A percentile compares a stretch with the other conserved stretches of the same genome.
Evolutionary conservation across 2,888 invertebrate genomes (phyloP).

Genomic region (Luperina testacea): DNA sequence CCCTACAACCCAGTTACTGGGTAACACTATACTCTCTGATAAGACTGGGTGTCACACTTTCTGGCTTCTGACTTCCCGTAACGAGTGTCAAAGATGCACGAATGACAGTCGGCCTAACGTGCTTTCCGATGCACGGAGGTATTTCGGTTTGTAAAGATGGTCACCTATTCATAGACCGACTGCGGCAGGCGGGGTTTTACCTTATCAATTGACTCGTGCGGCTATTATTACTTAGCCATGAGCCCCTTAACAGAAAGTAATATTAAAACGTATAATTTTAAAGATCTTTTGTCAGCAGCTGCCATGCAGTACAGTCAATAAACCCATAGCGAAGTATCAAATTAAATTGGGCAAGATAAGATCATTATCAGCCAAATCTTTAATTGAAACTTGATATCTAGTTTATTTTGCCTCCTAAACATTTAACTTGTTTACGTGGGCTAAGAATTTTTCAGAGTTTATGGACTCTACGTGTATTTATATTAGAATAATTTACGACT

Average conservation of each 20-base stretch:
- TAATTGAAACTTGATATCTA: conserved; percentile 82
- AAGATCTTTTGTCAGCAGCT: neutral
- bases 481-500: conserved; percentile 58
- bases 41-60: no score
- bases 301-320: conserved; percentile 3
- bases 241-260: neutral
- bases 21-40: no score
- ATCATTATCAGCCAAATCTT: conserved; percentile 73
- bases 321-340: conserved; percentile 48
- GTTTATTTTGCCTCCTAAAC: conserved; percentile 60
- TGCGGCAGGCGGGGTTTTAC: no score
- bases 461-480: conserved; percentile 56
- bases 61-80: no score
- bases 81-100: no score
- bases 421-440: conserved; percentile 65
- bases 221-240: neutral
- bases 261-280: no score
- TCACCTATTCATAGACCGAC: no score
- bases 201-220: neutral
- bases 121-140: no score
- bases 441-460: conserved; percentile 53
- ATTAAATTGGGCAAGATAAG: conserved; percentile 64
- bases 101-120: no score
- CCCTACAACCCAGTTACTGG: no score
- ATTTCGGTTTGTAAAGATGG: no score